A percentile compares a stretch with the other conserved stretches of the same genome.
Evolutionary conservation across 2,797 vertebrate genomes (phyloP).

Genomic region (Myotis planiceps): DNA sequence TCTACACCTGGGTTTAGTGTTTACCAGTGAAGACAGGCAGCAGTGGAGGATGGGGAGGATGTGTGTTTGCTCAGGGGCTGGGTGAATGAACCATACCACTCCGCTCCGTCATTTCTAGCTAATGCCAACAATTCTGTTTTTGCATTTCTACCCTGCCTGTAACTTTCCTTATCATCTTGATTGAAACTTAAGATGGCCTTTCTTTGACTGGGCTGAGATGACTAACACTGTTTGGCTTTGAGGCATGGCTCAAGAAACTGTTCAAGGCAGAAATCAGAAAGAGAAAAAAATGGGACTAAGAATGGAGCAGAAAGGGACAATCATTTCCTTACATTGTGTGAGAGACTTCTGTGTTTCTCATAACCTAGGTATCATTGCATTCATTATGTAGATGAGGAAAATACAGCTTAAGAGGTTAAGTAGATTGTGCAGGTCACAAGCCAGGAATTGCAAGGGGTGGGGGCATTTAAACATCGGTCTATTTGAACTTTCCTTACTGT

Average conservation of each 20-base stretch:
- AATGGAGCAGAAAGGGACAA: neutral
- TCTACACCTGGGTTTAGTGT: neutral
- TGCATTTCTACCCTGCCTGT: neutral
- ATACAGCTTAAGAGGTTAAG: neutral
- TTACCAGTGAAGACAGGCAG: neutral
- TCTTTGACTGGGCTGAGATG: neutral
- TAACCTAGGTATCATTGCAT: neutral
- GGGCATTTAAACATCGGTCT: neutral
- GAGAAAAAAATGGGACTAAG: neutral
- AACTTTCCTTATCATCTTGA: neutral
- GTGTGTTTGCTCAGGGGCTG: neutral
- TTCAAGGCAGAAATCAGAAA: neutral
- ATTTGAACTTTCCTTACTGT: neutral
- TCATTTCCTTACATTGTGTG: neutral
- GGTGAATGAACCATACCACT: neutral
- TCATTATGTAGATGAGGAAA: neutral
- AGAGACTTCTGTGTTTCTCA: neutral
- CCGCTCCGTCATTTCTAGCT: neutral
- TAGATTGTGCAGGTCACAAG: neutral
- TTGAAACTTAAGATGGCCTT: neutral
- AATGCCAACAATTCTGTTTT: neutral
- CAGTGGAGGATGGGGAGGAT: neutral
- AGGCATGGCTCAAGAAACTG: neutral
- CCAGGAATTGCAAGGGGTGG: neutral
- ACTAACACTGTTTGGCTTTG: neutral